Percentiles rank a stretch among this genome's conserved stretches.
Evolutionary conservation across 2,888 invertebrate genomes (phyloP).

Genomic region (Dryadula phaetusa): DNA sequence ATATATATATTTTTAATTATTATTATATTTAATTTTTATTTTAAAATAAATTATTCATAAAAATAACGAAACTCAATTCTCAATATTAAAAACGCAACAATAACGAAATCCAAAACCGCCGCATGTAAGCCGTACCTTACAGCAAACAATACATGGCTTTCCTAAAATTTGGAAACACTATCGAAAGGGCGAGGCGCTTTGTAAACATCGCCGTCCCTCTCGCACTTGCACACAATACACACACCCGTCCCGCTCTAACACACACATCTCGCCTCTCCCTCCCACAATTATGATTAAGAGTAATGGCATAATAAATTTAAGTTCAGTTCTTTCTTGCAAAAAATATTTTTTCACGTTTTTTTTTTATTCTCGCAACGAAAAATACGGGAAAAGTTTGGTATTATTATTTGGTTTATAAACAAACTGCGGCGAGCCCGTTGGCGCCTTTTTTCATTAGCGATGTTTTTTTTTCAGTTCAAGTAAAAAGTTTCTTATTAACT

Average conservation of each 20-base stretch:
- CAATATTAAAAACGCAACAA: slow-evolving; percentile 5
- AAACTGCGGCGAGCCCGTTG: slow-evolving; percentile 46
- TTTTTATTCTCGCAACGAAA: slow-evolving; percentile 42
- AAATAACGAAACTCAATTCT: no score
- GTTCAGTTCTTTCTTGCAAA: slow-evolving; percentile 52
- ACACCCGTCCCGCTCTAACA: slow-evolving; percentile 48
- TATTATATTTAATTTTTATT: no score
- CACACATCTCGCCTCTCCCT: slow-evolving; percentile 50
- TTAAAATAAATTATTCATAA: no score
- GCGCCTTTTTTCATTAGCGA: slow-evolving; percentile 50
- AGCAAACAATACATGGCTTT: slow-evolving; percentile 76
- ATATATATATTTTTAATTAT: no score
- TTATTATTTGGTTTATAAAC: slow-evolving; percentile 50
- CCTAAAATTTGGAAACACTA: slow-evolving; percentile 84
- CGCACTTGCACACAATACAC: slow-evolving; percentile 46
- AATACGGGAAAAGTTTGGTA: slow-evolving; percentile 53
- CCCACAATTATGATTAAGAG: slow-evolving; percentile 67
- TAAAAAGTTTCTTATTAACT: slow-evolving; percentile 78
- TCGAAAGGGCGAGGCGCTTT: slow-evolving; percentile 77
- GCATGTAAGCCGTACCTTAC: slow-evolving; percentile 64
- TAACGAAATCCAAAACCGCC: slow-evolving; percentile 32
- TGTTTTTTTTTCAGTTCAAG: slow-evolving; percentile 54
- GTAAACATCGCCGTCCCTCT: slow-evolving; percentile 69
- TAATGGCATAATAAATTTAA: slow-evolving; percentile 62
- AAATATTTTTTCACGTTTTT: slow-evolving; percentile 49